Evolutionary conservation across 2,888 invertebrate genomes (phyloP), one percentile per base, ranked within the genome.

Genomic region (Apantesis nais): DNA sequence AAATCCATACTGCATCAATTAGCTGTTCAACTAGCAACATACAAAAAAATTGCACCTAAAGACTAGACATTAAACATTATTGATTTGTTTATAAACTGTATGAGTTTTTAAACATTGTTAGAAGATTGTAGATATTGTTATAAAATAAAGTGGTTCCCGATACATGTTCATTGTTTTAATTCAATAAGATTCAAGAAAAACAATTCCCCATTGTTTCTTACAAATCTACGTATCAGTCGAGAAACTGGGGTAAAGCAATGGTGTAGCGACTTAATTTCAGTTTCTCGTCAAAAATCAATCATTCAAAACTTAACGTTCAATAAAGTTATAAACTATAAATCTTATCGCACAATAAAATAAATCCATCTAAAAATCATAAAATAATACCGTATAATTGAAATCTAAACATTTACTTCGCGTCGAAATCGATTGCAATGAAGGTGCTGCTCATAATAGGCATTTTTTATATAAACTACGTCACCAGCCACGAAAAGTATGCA

Each of bases 1-100:
- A 96, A 96, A 77, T 96, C 96, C 71, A 97, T 99, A 69, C 93
- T 99, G 62, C 97, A 98, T 87, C 96, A 97, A 83, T 95, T 99
- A 62, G 97, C 97, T 1, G 93, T 96, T 0, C 97, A 97, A 84
- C 96, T 99, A 68, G 97, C 97, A 41, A 97, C 97, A 74, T 99
- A 97, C 92, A 98, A 98, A 93, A 98, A 98, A 86, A 95, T 96
- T 62, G 96, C 92, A 0, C 93, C 93, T 0, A 90, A 90, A 70
- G 95, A 94, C 74, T 93, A 86, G 80, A 68, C 19, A 25, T 64
- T 29, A 71, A 19, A 11, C 29, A 9, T 34, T 66, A 68, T 37
- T 62, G 41, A 16, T 58, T 14, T 58, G 16, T 58, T 7, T 7
- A 2, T 16, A 29, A 58, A 22, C 0, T 34, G 37, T 25, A 19